Evolutionary conservation across 2,888 invertebrate species (phyloP), one percentile per base, ranked within the genome.

Genomic region (Dasysyrphus albostriatus): DNA sequence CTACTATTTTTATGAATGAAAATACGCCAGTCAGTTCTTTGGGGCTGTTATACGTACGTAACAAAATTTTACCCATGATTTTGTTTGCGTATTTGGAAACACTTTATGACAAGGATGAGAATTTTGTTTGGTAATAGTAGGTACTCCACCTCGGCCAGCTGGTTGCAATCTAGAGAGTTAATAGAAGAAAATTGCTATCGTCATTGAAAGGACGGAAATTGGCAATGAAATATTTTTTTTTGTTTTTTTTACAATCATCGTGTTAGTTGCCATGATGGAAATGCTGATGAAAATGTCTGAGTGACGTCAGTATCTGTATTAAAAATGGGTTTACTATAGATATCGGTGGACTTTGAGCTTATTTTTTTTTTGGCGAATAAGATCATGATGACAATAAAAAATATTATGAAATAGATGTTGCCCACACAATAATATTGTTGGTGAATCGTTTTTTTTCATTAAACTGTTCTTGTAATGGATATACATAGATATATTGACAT

Each of bases 1-100:
- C 67, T 59, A 61, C 67, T 67, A 73, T 67, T 79, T 79, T 61
- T 56, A 75, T 80, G 75, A 84, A 84, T 80, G 80, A 76, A 72
- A 84, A 75, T 84, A 84, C 80, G 79, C 75, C 80, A 84, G 80
- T 72, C 80, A 84, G 76, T 59, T 7, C 29, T 14, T 32, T 9
- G 0, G 32, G 29, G 12, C 5, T 47, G 8, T 47, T 6, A 6
- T 29, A 39, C 3, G 39, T 74, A 78, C 78, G 83, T 69, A 83
- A 83, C n/a, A 6, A 37, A n/a, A 37, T 24, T 59, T 47, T 42
- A 51, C 8, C 47, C 14, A 65, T 9, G 14, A 37, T 14, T 59
- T 49, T 59, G 29, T 70, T 70, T 61, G 61, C 37, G 39, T 44
- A 47, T 16, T 34, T 6, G 24, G 14, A 12, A 49, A 47, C 12